Base-by-base conservation (phyloP, 2,888 invertebrate genomes). In the Operophtera brumata region DNA sequence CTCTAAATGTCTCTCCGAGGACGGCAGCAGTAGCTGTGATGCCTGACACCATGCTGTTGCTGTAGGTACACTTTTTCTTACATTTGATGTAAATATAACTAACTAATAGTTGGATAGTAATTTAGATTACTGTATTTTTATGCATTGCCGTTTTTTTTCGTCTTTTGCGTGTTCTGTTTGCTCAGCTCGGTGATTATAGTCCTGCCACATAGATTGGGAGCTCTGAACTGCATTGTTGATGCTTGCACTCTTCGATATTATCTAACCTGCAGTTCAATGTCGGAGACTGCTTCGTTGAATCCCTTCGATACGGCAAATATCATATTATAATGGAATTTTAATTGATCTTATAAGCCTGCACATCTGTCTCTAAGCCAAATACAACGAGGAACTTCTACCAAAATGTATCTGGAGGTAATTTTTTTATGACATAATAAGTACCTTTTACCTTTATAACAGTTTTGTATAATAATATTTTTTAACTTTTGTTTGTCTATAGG, bases 151-250 rank as follows among this genome's bases (percentile, higher is more conserved):
- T 51, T 20, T 20, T 47, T 47, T 53, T 54, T 59, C 47, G 47
- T 40, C 43, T 48, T 56, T 60, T 55, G 56, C 50, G 59, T 61
- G 60, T 61, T 59, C 54, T 65, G 59, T 65, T 56, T 63, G 57
- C 55, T 63, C 63, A 65, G 61, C 58, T 65, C 58, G 53, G 47
- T 59, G 49, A 41, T 49, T 35, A 37, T 57, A 52, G 45, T 42
- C 34, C 37, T 26, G 45, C 25, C 37, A 30, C 32, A 47, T 50
- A 37, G 13, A 44, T 36, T 44, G 52, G n/a, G 34, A 44, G 26
- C 37, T 48, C 34, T 49, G 41, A 41, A 45, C 37, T 36, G 47
- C 34, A 54, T 45, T 45, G n/a, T 53, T 47, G n/a, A n/a, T n/a
- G 57, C 57, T 62, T 51, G 9, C 20, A 12, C 40, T 40, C 20